Evolutionary conservation across 2,113 vertebrate species (phyloP).

Genomic region (Acrocephalus arundinaceus): DNA sequence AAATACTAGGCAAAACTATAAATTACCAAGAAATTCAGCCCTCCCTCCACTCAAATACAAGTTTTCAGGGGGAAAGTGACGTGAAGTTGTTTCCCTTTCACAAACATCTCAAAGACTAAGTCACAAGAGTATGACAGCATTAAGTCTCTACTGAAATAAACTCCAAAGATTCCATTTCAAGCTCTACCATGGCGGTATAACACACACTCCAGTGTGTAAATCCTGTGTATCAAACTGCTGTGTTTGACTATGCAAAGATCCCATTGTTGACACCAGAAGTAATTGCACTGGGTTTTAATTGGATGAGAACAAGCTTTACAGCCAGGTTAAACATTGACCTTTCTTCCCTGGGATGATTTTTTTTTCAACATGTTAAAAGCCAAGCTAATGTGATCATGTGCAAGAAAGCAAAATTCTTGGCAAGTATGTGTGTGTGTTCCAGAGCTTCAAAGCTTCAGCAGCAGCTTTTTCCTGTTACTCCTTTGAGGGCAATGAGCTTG

Average conservation of each 20-base stretch:
- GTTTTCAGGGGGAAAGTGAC: background rate
- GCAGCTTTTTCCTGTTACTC: background rate
- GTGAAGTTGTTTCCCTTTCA: background rate
- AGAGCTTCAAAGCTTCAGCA: background rate
- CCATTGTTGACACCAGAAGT: background rate
- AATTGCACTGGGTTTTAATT: too few relatives aligned
- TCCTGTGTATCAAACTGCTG: background rate
- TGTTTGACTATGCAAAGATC: background rate
- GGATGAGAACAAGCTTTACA: background rate
- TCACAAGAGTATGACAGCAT: rapidly evolving
- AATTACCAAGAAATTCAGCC: background rate
- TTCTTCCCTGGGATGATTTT: background rate
- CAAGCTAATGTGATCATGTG: background rate
- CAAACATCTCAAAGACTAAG: background rate
- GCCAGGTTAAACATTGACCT: background rate
- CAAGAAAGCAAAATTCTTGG: background rate
- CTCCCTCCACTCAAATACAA: background rate
- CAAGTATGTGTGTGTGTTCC: background rate
- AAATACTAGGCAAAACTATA: background rate
- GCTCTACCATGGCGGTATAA: rapidly evolving
- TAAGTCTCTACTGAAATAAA: background rate
- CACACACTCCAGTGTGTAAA: background rate
- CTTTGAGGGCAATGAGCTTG: background rate
- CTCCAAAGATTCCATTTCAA: background rate
- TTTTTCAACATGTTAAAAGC: background rate